Base-by-base conservation (phyloP, 2,113 vertebrate genomes). In the Brachyhypopomus occidentalis region DNA sequence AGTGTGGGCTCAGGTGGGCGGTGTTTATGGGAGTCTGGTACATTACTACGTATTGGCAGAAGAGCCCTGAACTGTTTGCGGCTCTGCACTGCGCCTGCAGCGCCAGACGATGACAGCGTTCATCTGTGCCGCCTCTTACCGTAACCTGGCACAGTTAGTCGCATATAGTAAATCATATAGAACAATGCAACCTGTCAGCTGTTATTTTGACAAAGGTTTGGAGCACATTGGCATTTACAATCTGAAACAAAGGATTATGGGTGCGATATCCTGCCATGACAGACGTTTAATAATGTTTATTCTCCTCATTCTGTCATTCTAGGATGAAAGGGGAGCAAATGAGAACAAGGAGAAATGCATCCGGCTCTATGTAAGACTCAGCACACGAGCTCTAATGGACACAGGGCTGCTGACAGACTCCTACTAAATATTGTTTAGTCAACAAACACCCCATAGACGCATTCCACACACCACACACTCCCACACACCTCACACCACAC, bases 291-390 rank as follows among this genome's bases (percentile, higher is more conserved):
- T 75, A 79, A 69, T 45, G 22, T 66, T 66, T n/a, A n/a, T n/a
- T 78, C 74, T 81, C 83, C 62, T 58, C 78, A 73, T 81, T 74
- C 36, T 77, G 69, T 63, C 52, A 81, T 84, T 78, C 19, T 7
- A 9, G 30, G 38, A 84, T 56, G 34, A 75, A 64, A 69, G 22
- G 17, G 23, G 25, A 30, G 22, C 69, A n/a, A 73, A 30, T 23
- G n/a, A 59, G n/a, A 59, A 63, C 27, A 58, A 27, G 72, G 7
- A 17, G 30, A 67, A 30, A 36, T 48, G 59, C 72, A 27, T 36
- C 67, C n/a, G 73, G 52, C 66, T 63, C 41, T 45, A 25, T 22
- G 45, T 58, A 59, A 16, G 64, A 0, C 36, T 55, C 20, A 62
- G 36, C 38, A 60, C 23, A 52, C 69, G 52, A 79, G 19, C 20